Base-by-base conservation (phyloP, 2,797 vertebrate species). In the Lepus oiostolus region DNA sequence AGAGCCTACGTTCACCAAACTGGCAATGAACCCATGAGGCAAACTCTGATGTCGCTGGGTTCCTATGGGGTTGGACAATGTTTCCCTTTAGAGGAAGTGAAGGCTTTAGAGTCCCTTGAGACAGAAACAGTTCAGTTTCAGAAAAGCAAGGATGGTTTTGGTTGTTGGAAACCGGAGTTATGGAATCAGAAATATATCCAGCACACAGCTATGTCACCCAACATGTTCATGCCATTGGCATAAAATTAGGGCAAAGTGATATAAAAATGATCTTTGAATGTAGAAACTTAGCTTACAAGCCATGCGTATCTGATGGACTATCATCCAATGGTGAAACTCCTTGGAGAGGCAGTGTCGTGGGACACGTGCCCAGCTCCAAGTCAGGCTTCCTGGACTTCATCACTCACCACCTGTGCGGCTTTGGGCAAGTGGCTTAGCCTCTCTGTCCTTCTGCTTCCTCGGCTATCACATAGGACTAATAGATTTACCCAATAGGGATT, bases 381-480 rank as follows among this genome's bases (percentile, higher is more conserved):
- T 54, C 76, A 50, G 80, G 82, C 16, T 42, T 13, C 60, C 26
- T n/a, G 62, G 52, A 16, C 7, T 30, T 54, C 7, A 0, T 30
- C 8, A 22, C 17, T 74, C 52, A 9, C 21, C 5, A 30, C 62
- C 75, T 92, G 32, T 80, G 88, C 52, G 70, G 17, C 35, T 85
- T 83, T 26, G 90, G 42, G 19, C 19, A 83, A 83, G 60, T 81
- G 76, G 35, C 75, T 60, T 93, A 83, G n/a, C 28, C 9, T 93
- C 68, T 96, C 92, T 94, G 87, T 35, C 30, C 91, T 88, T 89
- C 70, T 63, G 47, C 90, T 85, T 86, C 32, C 38, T 90, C 71
- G 62, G 47, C 11, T 91, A 4, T 74, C 35, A 90, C 42, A 24
- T 32, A 63, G 63, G 54, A 83, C 65, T 52, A 42, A 50, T 19